A percentile compares a stretch with the other conserved stretches of the same genome.
These are phyloP conservation scores for Myotis daubentonii DNA, from an alignment of 2,797 vertebrate species.

Conservation along the genomic window DNA sequence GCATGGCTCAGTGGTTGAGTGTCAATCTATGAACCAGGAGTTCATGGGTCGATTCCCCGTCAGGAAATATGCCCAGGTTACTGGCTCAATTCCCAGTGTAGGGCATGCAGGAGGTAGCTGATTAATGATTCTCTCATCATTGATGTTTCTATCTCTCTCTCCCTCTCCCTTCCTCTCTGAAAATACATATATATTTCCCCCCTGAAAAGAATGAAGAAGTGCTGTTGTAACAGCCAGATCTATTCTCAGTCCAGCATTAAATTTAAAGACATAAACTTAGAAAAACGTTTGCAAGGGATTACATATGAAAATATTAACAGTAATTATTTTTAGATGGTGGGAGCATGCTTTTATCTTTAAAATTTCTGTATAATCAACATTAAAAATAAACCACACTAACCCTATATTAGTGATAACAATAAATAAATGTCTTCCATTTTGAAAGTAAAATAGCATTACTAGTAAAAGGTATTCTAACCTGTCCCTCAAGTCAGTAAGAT, in stretches of 20 bases:
- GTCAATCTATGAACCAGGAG: no score
- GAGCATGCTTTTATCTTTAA: not conserved
- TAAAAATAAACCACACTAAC: not conserved
- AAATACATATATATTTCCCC: no score
- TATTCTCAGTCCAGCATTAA: not conserved
- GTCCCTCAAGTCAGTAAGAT: not conserved
- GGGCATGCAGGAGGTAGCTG: no score
- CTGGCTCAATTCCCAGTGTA: no score
- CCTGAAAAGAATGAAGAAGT: not conserved
- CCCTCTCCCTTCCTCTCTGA: no score
- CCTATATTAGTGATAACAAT: not conserved
- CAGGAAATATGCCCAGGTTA: no score
- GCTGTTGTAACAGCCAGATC: not conserved
- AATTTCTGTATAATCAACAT: not conserved
- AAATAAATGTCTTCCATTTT: not conserved
- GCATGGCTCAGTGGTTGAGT: no score
- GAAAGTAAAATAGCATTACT: slow-evolving; percentile 6
- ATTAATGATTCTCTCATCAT: no score
- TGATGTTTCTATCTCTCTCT: no score
- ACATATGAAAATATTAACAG: not conserved
- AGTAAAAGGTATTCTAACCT: slow-evolving; percentile 12
- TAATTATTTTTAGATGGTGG: not conserved
- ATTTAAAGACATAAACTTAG: not conserved
- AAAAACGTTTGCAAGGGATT: not conserved
- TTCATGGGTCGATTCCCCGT: no score